Base-by-base conservation (phyloP, 1,140 invertebrate species). In the Periplaneta americana region DNA sequence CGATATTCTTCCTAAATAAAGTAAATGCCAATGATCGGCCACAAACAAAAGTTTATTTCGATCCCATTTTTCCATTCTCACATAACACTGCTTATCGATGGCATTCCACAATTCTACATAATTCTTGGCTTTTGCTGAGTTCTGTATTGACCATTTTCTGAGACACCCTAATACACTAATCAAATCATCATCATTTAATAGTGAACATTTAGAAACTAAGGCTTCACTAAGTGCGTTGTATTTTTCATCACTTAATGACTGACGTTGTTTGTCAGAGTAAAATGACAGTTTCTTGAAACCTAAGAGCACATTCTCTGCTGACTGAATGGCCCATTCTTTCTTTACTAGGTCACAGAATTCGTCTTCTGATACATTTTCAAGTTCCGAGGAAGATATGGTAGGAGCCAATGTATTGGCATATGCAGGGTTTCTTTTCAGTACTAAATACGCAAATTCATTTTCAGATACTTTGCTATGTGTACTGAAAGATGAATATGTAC, bases 51-150 rank as follows among this genome's bases (percentile, higher is more conserved):
- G 78, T 32, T 75, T 82, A 79, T 82, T 37, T 10, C 79, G 28
- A 8, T 74, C 75, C 83, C 83, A 84, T 4, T 79, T 22, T 28
- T 78, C 28, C 22, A 78, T 22, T 34, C 84, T 37, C 31, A 32
- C 35, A 17, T 78, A 5, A 78, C 84, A 84, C 76, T 84, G 81
- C 15, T 75, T 78, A 57, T 85, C 84, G 22, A 85, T 17, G 11
- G 33, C 48, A 17, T 81, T 83, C 84, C 84, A 85, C 4, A 84
- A n/a, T 17, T 80, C 80, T 13, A 22, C 22, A 80, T 66, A 80
- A 22, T 80, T 80, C 18, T 6, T 10, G 22, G 48, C 74, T 22
- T 32, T 33, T 35, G 66, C 33, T 33, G 78, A 79, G 18, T 80
- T 34, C 34, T 28, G 11, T n/a, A 18, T 9, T 75, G 57, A 13